Percentiles rank a stretch among this genome's conserved stretches.
Conservation (phyloP, 1,140 invertebrate species). For the Caenorhabditis inopinata region DNA sequence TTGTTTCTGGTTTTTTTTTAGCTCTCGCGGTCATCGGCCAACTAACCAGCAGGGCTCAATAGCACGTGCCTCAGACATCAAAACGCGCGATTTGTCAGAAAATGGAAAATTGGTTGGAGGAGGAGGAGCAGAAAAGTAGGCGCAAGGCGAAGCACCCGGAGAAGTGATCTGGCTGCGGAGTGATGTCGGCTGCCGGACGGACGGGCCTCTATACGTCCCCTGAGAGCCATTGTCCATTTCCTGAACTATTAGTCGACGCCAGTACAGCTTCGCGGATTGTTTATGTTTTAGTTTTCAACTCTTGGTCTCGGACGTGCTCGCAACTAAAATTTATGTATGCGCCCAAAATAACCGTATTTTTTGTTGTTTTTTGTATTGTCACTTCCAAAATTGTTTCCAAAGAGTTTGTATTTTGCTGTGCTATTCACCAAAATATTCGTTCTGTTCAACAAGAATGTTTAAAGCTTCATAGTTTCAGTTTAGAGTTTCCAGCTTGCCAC, state of each 20-base stretch:
- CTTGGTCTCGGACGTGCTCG: too few species aligned
- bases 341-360: too few species aligned
- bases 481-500: too few species aligned
- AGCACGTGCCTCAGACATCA: constrained; percentile 21
- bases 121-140: constrained; percentile 2
- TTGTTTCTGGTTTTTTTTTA: background rate
- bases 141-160: background rate
- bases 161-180: constrained; percentile 6
- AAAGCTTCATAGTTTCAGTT: too few species aligned
- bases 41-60: background rate
- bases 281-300: constrained; percentile 28
- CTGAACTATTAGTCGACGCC: constrained; percentile 29
- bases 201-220: constrained; percentile 8
- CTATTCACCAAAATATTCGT: too few species aligned
- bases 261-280: constrained; percentile 17
- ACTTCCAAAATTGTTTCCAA: too few species aligned
- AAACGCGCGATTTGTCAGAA: constrained; percentile 26
- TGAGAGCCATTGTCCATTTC: constrained; percentile 12
- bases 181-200: background rate
- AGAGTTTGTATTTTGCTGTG: too few species aligned
- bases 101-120: background rate
- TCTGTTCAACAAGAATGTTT: too few species aligned
- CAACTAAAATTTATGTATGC: too few species aligned
- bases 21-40: constrained; percentile 1
- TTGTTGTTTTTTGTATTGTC: too few species aligned